Conservation (phyloP, 2,888 invertebrate genomes). For the Epistrophella euchroma region DNA sequence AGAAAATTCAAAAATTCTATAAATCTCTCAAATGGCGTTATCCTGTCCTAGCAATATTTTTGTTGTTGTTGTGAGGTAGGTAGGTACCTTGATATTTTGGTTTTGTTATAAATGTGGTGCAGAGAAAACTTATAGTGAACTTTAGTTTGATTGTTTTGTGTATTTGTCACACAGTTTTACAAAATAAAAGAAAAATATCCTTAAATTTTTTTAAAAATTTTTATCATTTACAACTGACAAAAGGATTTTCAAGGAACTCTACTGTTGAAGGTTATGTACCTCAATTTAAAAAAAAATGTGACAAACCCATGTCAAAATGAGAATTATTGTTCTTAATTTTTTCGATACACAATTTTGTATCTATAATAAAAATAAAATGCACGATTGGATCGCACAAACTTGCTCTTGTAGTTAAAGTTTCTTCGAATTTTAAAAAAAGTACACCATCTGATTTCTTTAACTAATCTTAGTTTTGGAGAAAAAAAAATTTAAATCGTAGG, state of each 20-base stretch:
- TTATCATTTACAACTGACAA: neutral
- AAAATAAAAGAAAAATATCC: neutral
- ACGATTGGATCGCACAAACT: no score
- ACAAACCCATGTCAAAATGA: constrained; percentile 39
- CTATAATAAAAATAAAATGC: no score
- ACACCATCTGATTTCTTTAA: no score
- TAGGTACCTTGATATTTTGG: neutral
- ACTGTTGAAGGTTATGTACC: neutral
- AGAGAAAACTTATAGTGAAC: neutral
- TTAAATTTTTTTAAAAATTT: neutral
- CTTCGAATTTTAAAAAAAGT: no score
- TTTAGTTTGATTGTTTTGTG: neutral
- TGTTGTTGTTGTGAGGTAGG: neutral
- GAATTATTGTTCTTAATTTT: neutral
- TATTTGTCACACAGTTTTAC: neutral
- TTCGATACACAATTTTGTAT: no score
- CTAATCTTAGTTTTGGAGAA: no score
- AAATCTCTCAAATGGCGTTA: constrained; percentile 72
- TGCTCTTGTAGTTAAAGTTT: no score
- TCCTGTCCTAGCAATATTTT: constrained; percentile 51
- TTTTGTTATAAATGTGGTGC: neutral
- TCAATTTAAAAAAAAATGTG: neutral
- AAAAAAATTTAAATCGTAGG: no score
- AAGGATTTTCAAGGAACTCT: neutral
- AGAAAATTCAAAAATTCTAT: constrained; percentile 72